Evolutionary conservation across 2,888 invertebrate genomes (phyloP).

Genomic region (Oscheius sp.): DNA sequence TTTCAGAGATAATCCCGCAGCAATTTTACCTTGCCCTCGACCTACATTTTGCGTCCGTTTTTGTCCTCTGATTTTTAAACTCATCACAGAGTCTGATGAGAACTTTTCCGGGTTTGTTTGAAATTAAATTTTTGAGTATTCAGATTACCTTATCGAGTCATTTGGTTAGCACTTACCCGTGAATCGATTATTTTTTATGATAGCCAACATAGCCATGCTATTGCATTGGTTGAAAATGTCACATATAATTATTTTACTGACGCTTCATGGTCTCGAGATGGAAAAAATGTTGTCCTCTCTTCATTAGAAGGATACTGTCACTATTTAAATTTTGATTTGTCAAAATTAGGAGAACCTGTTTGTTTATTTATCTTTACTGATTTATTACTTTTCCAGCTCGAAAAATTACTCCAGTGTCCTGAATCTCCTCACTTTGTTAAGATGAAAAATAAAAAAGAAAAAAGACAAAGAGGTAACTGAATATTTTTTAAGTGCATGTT

Average conservation of each 20-base stretch:
- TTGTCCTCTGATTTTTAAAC: conserved; percentile 80
- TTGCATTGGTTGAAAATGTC: conserved; percentile 83
- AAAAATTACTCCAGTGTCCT: conserved; percentile 6
- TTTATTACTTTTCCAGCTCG: not conserved
- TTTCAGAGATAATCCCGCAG: conserved; percentile 25
- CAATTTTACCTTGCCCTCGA: conserved; percentile 70
- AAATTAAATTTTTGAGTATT: conserved; percentile 26
- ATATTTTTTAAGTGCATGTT: not conserved
- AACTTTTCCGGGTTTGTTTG: conserved; percentile 23
- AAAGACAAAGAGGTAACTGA: conserved; percentile 19
- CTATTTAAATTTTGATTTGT: conserved; percentile 79
- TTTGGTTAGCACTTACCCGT: conserved; percentile 90
- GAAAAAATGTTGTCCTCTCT: conserved; percentile 80
- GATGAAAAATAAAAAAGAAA: conserved; percentile 10
- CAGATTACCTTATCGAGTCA: conserved; percentile 80
- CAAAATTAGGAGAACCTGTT: conserved; percentile 43
- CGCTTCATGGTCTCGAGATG: conserved; percentile 86
- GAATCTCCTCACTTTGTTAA: conserved; percentile 21
- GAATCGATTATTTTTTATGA: conserved; percentile 84
- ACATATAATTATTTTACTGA: conserved; percentile 89
- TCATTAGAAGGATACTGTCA: conserved; percentile 91
- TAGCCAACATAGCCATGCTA: conserved; percentile 83
- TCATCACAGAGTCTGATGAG: conserved; percentile 71
- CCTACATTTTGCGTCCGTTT: conserved; percentile 85
- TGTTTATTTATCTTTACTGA: not conserved